Percentiles rank a stretch among this genome's conserved stretches.
These are phyloP conservation scores for Amorpha juglandis DNA, from an alignment of 2,888 invertebrate genomes.

Conservation along the genomic window DNA sequence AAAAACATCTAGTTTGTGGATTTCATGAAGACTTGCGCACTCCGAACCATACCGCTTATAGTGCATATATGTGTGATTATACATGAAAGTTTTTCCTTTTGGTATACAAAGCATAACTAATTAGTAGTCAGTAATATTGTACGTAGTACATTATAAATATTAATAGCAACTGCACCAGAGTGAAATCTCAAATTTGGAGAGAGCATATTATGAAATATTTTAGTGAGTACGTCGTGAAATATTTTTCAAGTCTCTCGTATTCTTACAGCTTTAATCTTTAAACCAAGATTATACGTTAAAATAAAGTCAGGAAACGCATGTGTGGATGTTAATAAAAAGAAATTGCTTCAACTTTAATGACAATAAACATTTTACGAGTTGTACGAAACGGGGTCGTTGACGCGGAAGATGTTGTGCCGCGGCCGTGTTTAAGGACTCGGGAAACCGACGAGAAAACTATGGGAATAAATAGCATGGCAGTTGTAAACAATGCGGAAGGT, in stretches of 20 bases:
- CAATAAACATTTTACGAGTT: constrained; percentile 67
- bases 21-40: too few species aligned
- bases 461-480: constrained; percentile 13
- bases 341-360: constrained; percentile 61
- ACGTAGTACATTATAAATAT: too few species aligned
- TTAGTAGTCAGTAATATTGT: too few species aligned
- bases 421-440: constrained; percentile 17
- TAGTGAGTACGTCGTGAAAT: too few species aligned
- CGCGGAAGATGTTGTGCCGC: constrained; percentile 36
- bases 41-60: too few species aligned
- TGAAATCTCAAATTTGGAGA: too few species aligned
- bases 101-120: too few species aligned
- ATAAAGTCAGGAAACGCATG: constrained; percentile 57
- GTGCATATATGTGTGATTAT: too few species aligned
- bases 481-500: constrained; percentile 15
- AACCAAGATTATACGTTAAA: constrained; percentile 39
- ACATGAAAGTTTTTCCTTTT: too few species aligned
- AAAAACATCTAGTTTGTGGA: too few species aligned
- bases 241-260: not conserved
- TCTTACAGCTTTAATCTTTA: not conserved
- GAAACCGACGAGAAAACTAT: constrained; percentile 27
- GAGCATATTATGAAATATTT: too few species aligned
- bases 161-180: too few species aligned
- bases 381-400: constrained; percentile 53
- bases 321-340: constrained; percentile 59